These are phyloP conservation scores for Heliothis virescens DNA, from an alignment of 1,140 invertebrate species.

Conservation along the genomic window DNA sequence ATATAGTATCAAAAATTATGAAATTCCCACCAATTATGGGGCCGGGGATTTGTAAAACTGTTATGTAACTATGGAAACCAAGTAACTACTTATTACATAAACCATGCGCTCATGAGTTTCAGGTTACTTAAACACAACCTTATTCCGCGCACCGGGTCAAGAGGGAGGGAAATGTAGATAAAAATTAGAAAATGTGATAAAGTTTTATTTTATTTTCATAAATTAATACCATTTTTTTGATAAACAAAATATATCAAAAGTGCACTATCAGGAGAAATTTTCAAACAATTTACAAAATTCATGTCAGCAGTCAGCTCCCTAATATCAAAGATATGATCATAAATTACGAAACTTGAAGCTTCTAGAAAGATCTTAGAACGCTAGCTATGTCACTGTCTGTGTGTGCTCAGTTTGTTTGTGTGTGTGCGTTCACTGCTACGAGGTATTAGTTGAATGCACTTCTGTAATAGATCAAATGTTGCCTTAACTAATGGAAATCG, in stretches of 20 bases:
- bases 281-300: no score
- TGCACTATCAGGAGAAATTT: no score
- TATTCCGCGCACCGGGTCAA: slow-evolving; percentile 9
- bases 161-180: not conserved
- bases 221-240: not conserved
- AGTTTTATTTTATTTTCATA: not conserved
- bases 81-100: no score
- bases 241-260: no score
- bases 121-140: not conserved
- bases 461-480: not conserved
- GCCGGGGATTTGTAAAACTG: not conserved
- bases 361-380: no score
- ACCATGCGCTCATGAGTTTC: not conserved
- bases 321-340: no score
- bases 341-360: no score
- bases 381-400: no score
- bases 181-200: slow-evolving; percentile 11
- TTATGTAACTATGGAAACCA: no score
- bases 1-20: no score
- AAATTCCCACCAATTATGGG: not conserved
- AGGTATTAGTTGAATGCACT: not conserved
- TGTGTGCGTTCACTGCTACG: not conserved
- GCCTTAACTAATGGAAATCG: not conserved
- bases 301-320: no score
- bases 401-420: not conserved